Conservation (phyloP, 1,140 invertebrate species). For the Gonioctena quinquepunctata region DNA sequence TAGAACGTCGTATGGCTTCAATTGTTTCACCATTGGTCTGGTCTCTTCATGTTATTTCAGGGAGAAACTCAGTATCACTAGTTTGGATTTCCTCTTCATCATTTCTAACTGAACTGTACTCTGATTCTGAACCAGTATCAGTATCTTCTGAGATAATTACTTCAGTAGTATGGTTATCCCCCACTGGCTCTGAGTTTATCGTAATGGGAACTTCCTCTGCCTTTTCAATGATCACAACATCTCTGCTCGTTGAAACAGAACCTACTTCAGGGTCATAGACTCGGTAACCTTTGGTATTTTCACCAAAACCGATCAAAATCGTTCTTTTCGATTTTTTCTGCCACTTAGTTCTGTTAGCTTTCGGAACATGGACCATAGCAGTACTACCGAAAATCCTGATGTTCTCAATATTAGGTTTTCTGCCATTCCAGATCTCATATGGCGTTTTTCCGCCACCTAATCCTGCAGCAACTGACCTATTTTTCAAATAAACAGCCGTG, state of each 20-base stretch:
- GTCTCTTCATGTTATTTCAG: constrained; percentile 1
- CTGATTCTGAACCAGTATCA: constrained; percentile 15
- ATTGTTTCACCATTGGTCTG: too few species aligned
- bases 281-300: constrained; percentile 22
- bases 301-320: constrained; percentile 36
- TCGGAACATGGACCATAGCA: constrained; percentile 42
- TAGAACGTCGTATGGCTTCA: too few species aligned
- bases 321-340: constrained; percentile 31
- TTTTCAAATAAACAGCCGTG: constrained; percentile 43
- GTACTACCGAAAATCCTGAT: constrained; percentile 43
- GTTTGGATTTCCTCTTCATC: not conserved
- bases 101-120: not conserved
- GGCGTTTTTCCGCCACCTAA: constrained; percentile 20
- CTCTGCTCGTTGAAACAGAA: not conserved
- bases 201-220: too few species aligned
- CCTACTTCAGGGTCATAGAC: not conserved
- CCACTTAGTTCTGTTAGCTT: constrained; percentile 38
- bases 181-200: too few species aligned
- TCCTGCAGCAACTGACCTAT: constrained; percentile 6
- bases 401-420: constrained; percentile 40
- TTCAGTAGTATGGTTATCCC: too few species aligned
- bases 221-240: constrained; percentile 16
- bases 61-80: too few species aligned
- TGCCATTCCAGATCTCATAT: constrained; percentile 27
- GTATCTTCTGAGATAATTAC: not conserved